A percentile compares a stretch with the other conserved stretches of the same genome.
Conservation (phyloP, 2,113 vertebrate genomes). For the Elaphurus davidianus region DNA sequence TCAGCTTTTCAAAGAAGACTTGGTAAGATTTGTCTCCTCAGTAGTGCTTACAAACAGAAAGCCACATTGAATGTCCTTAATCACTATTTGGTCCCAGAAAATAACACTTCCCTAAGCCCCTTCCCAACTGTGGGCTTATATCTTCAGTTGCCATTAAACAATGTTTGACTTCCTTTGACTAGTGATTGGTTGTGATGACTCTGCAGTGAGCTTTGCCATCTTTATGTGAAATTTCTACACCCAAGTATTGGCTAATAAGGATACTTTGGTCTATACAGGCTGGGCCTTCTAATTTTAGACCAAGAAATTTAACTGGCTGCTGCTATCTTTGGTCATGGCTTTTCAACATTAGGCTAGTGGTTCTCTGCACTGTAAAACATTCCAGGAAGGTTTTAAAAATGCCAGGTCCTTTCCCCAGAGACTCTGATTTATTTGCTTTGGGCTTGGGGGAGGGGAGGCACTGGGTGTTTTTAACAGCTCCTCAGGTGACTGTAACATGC, state of each 20-base stretch:
- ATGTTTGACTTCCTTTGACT: neutral
- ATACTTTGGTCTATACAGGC: neutral
- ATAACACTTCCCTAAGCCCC: neutral
- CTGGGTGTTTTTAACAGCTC: neutral
- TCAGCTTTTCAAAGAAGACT: neutral
- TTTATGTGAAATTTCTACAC: neutral
- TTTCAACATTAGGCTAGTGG: neutral
- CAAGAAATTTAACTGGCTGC: neutral
- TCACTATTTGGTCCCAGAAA: neutral
- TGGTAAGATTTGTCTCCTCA: neutral
- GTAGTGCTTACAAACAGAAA: neutral
- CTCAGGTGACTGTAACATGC: neutral
- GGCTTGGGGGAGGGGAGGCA: neutral
- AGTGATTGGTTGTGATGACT: neutral
- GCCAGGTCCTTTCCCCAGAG: neutral
- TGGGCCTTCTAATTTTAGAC: neutral
- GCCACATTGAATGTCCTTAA: neutral
- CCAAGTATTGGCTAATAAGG: neutral
- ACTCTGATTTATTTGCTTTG: neutral
- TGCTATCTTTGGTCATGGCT: neutral
- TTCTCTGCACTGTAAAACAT: neutral
- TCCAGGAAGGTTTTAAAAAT: neutral
- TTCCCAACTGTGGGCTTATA: neutral
- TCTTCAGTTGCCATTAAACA: neutral
- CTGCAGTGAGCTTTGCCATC: neutral